Evolutionary conservation across 2,113 vertebrate species (phyloP).

Genomic region (Montifringilla adamsi): DNA sequence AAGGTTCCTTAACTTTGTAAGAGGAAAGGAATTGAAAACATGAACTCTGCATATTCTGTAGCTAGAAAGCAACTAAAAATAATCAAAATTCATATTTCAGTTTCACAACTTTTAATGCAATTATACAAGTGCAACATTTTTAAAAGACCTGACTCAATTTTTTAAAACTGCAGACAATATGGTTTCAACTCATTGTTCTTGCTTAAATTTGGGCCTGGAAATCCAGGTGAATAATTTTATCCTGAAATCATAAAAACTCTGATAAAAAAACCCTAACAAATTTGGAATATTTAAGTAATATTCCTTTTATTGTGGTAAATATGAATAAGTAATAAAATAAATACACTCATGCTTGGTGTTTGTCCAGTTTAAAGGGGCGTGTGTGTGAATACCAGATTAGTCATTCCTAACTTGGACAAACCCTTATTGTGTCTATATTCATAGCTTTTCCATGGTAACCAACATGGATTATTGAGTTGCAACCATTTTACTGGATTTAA

Average conservation of each 20-base stretch:
- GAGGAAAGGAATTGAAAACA: background rate
- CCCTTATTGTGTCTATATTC: slow-evolving; percentile 14
- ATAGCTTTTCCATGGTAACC: slow-evolving; percentile 42
- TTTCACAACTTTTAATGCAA: background rate
- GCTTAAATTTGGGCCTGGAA: background rate
- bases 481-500: background rate
- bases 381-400: background rate
- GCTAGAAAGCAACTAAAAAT: background rate
- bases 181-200: background rate
- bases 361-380: background rate
- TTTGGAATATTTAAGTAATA: background rate
- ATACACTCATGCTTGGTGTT: background rate
- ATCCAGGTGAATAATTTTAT: background rate
- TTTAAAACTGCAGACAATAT: background rate
- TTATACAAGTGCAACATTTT: background rate
- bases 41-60: background rate
- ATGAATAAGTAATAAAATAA: background rate
- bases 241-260: background rate
- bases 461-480: background rate
- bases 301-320: background rate
- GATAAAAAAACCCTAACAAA: background rate
- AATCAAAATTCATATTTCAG: background rate
- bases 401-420: slow-evolving; percentile 29
- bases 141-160: background rate
- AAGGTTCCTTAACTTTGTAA: background rate